A percentile compares a stretch with the other conserved stretches of the same genome.
Evolutionary conservation across 2,113 vertebrate species (phyloP).

Genomic region (Dicentrarchus labrax): DNA sequence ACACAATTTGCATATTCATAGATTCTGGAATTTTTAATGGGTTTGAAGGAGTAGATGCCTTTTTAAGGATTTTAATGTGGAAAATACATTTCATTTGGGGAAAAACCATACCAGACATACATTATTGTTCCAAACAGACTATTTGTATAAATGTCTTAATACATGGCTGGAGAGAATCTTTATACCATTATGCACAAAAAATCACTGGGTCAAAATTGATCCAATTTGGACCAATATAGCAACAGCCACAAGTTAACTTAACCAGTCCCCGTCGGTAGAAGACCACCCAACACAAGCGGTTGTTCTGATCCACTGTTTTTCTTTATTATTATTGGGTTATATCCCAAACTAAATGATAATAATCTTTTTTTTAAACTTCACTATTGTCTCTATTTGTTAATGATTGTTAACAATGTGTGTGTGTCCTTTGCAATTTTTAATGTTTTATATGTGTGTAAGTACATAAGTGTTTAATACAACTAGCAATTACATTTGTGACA

Average conservation of each 20-base stretch:
- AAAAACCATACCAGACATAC: no score
- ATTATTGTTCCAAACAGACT: background rate
- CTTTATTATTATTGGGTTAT: background rate
- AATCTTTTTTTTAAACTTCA: no score
- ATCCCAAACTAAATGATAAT: background rate
- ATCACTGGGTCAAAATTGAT: background rate
- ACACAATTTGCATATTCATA: no score
- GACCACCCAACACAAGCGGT: background rate
- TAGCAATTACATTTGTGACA: background rate
- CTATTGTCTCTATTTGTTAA: background rate
- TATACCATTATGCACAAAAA: background rate
- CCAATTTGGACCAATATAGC: background rate
- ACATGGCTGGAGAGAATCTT: no score
- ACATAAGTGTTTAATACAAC: background rate
- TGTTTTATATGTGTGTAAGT: background rate
- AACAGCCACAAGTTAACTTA: background rate
- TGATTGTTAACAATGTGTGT: background rate
- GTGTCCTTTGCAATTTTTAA: background rate
- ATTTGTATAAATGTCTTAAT: no score
- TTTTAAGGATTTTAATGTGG: no score
- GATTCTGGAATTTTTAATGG: no score
- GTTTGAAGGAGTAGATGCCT: no score
- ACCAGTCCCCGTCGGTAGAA: background rate
- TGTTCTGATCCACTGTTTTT: background rate
- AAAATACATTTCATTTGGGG: no score